Percentiles rank a stretch among this genome's conserved stretches.
Conservation (phyloP, 64 coral and sea anemone genomes). For the Porites australiensis region DNA sequence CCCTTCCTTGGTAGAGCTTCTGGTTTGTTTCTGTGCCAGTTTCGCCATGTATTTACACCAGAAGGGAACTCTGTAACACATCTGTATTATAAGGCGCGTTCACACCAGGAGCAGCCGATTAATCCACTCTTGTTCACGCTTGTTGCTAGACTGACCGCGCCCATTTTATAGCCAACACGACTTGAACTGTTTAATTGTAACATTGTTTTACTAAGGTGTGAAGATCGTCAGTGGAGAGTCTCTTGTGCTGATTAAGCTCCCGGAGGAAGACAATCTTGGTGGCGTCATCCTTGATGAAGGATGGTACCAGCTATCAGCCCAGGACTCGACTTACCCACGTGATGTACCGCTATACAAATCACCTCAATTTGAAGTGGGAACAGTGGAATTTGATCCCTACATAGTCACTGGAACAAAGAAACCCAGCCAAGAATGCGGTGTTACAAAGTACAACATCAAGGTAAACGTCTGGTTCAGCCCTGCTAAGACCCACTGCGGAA, state of each 20-base stretch:
- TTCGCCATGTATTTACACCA: too few species aligned
- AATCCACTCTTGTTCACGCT: too few species aligned
- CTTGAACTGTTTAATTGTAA: too few species aligned
- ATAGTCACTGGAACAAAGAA: conserved; percentile 24
- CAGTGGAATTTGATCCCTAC: conserved; percentile 65
- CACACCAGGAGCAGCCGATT: too few species aligned
- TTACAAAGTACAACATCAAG: conserved; percentile 63
- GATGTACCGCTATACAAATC: conserved; percentile 81
- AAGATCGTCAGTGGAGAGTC: conserved; percentile 67
- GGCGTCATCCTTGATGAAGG: conserved; percentile 60
- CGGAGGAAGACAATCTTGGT: conserved; percentile 43
- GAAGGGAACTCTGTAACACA: too few species aligned
- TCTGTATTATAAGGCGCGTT: too few species aligned
- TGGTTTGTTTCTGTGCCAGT: too few species aligned
- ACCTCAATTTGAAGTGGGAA: conserved; percentile 82
- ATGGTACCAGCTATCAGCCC: conserved; percentile 62
- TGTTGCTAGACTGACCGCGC: too few species aligned
- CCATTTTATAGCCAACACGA: background rate
- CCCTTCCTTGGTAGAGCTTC: too few species aligned
- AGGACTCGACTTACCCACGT: conserved; percentile 34
- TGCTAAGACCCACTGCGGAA: conserved; percentile 65
- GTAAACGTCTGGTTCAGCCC: conserved; percentile 85
- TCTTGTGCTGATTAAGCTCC: conserved; percentile 63
- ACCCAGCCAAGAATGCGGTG: background rate
- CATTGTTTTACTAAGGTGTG: conserved; percentile 33